These are phyloP conservation scores for Blastobasis lacticolella DNA, from an alignment of 2,888 invertebrate genomes.

Conservation along the genomic window DNA sequence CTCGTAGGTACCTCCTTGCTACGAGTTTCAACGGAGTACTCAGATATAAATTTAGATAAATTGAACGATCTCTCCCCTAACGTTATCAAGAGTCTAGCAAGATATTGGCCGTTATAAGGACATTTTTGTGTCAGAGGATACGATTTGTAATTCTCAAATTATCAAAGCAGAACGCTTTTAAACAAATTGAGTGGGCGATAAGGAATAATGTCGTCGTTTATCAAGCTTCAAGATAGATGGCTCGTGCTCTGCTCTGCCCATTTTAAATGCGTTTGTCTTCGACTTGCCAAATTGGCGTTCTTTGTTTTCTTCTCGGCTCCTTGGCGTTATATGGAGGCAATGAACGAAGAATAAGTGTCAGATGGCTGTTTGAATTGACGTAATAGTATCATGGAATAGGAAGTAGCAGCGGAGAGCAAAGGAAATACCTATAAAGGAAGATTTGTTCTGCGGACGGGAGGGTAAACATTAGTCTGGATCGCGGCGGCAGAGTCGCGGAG, in stretches of 20 bases:
- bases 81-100: constrained; percentile 45
- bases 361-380: constrained; percentile 12
- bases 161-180: constrained; percentile 74
- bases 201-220: constrained; percentile 74
- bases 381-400: constrained; percentile 8
- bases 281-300: constrained; percentile 69
- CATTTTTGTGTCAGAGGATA: constrained; percentile 67
- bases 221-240: constrained; percentile 71
- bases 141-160: constrained; percentile 74
- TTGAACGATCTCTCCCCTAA: constrained; percentile 36
- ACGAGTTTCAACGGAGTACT: constrained; percentile 14
- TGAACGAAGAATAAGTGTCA: constrained; percentile 15
- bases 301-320: constrained; percentile 59
- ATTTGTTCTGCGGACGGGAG: constrained; percentile 40
- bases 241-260: constrained; percentile 70
- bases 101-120: constrained; percentile 55
- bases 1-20: too few relatives aligned
- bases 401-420: constrained; percentile 19
- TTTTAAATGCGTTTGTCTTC: constrained; percentile 74
- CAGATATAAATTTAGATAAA: constrained; percentile 49
- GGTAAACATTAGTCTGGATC: constrained; percentile 55
- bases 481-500: constrained; percentile 19
- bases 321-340: constrained; percentile 37
- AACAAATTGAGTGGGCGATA: constrained; percentile 75
- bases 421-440: constrained; percentile 30